Conservation (phyloP, 2,113 vertebrate species). For the Naja naja region DNA sequence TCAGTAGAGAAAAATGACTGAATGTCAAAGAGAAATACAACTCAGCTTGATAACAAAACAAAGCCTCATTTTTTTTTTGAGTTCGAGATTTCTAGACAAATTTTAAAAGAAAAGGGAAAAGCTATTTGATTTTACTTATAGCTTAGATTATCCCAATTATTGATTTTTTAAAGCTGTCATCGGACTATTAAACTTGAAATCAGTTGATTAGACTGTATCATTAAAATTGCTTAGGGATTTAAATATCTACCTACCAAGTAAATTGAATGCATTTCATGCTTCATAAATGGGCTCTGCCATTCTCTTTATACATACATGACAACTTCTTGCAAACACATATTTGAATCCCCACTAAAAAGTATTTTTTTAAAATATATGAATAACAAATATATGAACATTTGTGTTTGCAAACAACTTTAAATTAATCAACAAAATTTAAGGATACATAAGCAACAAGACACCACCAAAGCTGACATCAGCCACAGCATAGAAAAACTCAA, state of each 20-base stretch:
- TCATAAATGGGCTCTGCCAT: constrained; percentile 35
- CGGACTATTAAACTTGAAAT: constrained; percentile 47
- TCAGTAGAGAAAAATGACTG: constrained; percentile 6
- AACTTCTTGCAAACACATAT: constrained; percentile 23
- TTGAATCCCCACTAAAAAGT: neutral
- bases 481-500: neutral
- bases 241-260: constrained; percentile 55
- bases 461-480: neutral
- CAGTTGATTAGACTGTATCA: constrained; percentile 62
- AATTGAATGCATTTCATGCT: constrained; percentile 53
- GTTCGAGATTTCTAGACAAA: neutral
- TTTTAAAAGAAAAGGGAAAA: constrained; percentile 2
- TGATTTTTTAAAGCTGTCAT: constrained; percentile 47
- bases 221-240: constrained; percentile 62
- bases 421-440: constrained; percentile 2
- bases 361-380: neutral
- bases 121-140: neutral
- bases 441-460: neutral
- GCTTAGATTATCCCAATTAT: constrained; percentile 24
- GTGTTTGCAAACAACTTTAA: constrained; percentile 17
- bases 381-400: neutral
- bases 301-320: constrained; percentile 31
- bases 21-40: neutral
- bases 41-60: neutral
- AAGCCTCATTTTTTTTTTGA: accelerated